Base-by-base conservation (phyloP, 2,113 vertebrate species). In the Festucalex cinctus region DNA sequence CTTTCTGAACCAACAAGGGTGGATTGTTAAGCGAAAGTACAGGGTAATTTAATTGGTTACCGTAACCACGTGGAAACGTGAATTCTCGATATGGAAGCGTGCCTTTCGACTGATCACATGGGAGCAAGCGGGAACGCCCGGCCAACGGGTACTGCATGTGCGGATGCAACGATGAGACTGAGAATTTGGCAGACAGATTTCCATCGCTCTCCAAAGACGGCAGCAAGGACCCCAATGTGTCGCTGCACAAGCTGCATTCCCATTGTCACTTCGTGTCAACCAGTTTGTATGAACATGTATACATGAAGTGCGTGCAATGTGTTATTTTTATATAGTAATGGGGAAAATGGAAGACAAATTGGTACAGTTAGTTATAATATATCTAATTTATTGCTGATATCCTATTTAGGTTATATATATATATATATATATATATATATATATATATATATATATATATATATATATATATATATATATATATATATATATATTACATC, bases 341-440 rank as follows among this genome's bases (percentile, higher is more conserved):
- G 67, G 74, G 77, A 70, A 71, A 76, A 66, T 26, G 63, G 67
- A 74, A 81, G 83, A 75, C n/a, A 41, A 85, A 83, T 81, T 63
- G 75, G 75, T 79, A 70, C 76, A 87, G 80, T 74, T 83, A 87
- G 80, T 74, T 83, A 81, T 86, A 86, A 85, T 88, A 87, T 86
- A 89, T 88, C 77, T 91, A 89, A 88, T 88, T 88, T 92, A 90
- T 92, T 87, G 71, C 80, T 76, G 80, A 39, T 37, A n/a, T 60
- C 4, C 28, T 32, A 32, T 32, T 2, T 32, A n/a, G n/a, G n/a
- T n/a, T 39, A 39, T 39, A 9, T 39, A 39, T 39, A 1, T 39
- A 80, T 80, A 51, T n/a, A n/a, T 49, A n/a, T n/a, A 51, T 9
- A 22, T 51, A 51, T n/a, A 32, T 14, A 35, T 62, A 80, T 82